These are phyloP conservation scores for Pica pica DNA, from an alignment of 2,113 vertebrate genomes.

Conservation along the genomic window DNA sequence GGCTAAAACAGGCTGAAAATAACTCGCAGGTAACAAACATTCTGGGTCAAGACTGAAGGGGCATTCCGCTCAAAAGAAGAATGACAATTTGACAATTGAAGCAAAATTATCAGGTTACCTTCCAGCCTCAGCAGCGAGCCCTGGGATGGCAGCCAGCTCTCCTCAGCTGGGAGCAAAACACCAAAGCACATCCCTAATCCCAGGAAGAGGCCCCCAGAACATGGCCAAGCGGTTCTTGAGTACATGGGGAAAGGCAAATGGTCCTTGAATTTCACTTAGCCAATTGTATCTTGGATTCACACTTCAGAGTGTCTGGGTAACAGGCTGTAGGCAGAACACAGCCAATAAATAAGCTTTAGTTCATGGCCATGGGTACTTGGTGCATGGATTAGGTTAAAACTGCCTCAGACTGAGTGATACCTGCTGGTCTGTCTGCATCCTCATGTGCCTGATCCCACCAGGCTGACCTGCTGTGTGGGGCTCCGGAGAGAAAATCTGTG, in stretches of 20 bases:
- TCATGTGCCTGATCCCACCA: not conserved
- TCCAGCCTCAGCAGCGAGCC: not conserved
- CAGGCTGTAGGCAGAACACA: rapidly evolving
- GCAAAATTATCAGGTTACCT: not conserved
- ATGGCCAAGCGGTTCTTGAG: rapidly evolving
- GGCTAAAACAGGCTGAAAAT: not conserved
- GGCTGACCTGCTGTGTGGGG: not conserved
- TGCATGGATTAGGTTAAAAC: not conserved
- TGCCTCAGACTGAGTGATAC: not conserved
- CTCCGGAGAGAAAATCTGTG: not conserved
- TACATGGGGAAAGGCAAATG: rapidly evolving
- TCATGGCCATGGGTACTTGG: rapidly evolving
- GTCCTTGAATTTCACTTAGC: not conserved
- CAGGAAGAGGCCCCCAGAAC: not conserved
- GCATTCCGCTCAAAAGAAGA: not conserved
- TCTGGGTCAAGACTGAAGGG: not conserved
- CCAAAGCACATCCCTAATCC: not conserved
- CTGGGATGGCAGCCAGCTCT: not conserved
- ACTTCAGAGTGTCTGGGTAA: not conserved
- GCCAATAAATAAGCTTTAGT: not conserved
- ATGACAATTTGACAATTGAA: not conserved
- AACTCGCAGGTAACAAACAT: not conserved
- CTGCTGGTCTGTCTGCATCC: not conserved
- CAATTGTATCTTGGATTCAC: not conserved
- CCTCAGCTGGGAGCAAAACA: not conserved